Percentiles rank a stretch among this genome's conserved stretches.
These are phyloP conservation scores for Dorcus hopei DNA, from an alignment of 2,888 invertebrate genomes.

Conservation along the genomic window DNA sequence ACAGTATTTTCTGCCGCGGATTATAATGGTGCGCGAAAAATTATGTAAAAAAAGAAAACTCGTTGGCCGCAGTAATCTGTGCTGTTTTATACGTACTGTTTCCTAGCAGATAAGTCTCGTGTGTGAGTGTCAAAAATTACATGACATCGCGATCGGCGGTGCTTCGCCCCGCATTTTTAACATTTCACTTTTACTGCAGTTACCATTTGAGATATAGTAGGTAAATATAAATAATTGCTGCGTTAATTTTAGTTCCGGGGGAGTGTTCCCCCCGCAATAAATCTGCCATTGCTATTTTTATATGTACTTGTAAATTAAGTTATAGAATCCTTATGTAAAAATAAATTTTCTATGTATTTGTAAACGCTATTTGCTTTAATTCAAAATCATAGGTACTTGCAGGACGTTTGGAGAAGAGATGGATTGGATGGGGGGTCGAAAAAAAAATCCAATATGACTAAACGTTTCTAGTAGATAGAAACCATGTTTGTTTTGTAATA, in stretches of 20 bases:
- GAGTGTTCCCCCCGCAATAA: background rate
- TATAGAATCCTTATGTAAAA: background rate
- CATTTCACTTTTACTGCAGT: background rate
- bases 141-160: too few relatives aligned
- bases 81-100: background rate
- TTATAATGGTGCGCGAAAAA: background rate
- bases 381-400: too few relatives aligned
- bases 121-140: background rate
- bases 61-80: too few relatives aligned
- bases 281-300: background rate
- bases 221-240: background rate
- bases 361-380: background rate
- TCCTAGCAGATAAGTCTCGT: background rate
- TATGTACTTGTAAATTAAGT: background rate
- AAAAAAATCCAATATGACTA: slow-evolving; percentile 42
- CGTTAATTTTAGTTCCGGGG: background rate
- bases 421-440: background rate
- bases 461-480: slow-evolving; percentile 51
- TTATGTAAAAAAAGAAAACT: background rate
- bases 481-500: slow-evolving; percentile 47
- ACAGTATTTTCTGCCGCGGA: slow-evolving; percentile 1
- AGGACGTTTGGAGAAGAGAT: too few relatives aligned
- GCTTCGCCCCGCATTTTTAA: background rate
- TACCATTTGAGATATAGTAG: background rate
- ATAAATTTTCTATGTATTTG: slow-evolving; percentile 1